A percentile compares a stretch with the other conserved stretches of the same genome.
phyloP scores from a whole-genome alignment of 2,113 vertebrate species.

The Takifugu flavidus region DNA sequence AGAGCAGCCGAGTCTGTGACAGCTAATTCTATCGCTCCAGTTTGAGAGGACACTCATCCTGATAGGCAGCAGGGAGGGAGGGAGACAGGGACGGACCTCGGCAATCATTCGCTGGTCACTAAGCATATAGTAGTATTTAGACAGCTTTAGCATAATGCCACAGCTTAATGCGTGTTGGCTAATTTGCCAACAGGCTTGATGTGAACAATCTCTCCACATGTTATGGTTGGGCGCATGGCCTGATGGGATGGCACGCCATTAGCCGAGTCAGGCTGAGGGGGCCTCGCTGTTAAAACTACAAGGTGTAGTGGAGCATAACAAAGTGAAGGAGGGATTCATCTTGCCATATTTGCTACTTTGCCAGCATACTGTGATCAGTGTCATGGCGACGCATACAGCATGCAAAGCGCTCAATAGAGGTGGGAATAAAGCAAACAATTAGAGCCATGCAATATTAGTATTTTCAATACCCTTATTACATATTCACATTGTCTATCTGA shows the following conservation, averaged over 20 bases:
- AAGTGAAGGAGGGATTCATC: conserved; percentile 57
- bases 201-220: conserved; percentile 70
- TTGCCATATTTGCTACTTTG: conserved; percentile 41
- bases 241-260: conserved; percentile 69
- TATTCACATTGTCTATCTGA: conserved; percentile 72
- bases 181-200: conserved; percentile 70
- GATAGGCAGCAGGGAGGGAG: conserved; percentile 13
- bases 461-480: conserved; percentile 76
- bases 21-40: conserved; percentile 48
- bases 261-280: conserved; percentile 67
- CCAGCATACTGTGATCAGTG: conserved; percentile 53
- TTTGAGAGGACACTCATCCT: conserved; percentile 49
- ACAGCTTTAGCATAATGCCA: conserved; percentile 68
- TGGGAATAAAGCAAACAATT: conserved; percentile 64
- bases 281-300: conserved; percentile 70
- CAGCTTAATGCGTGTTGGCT: conserved; percentile 62
- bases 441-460: conserved; percentile 69
- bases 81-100: conserved; percentile 40
- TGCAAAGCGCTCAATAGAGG: conserved; percentile 61
- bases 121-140: conserved; percentile 68
- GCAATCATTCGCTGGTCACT: conserved; percentile 62
- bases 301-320: conserved; percentile 60
- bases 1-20: conserved; percentile 22
- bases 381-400: conserved; percentile 27
- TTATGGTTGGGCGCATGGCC: conserved; percentile 70